Evolutionary conservation across 53 echinoderm and acorn worm species (phyloP).

Genomic region (Henricia sp.): DNA sequence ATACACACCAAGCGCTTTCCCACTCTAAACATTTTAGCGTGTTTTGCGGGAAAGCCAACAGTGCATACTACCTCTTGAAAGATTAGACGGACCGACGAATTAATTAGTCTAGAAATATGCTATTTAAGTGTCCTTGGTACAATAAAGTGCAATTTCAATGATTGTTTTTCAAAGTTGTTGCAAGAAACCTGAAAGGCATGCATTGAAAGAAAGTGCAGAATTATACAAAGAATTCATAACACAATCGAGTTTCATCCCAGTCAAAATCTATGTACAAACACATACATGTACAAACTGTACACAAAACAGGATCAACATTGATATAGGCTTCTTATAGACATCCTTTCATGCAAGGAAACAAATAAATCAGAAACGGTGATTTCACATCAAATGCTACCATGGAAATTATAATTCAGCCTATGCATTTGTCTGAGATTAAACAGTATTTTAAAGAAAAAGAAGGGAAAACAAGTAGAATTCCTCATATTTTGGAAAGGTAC

Average conservation of each 20-base stretch:
- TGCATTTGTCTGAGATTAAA: not conserved
- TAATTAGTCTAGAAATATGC: too few species aligned
- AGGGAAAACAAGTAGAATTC: too few species aligned
- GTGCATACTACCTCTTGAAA: too few species aligned
- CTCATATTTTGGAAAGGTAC: too few species aligned
- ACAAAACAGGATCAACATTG: not conserved
- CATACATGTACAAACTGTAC: not conserved
- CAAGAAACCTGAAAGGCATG: constrained; percentile 40
- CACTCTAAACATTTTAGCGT: too few species aligned
- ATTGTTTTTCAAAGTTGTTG: constrained; percentile 9
- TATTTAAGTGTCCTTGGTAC: too few species aligned
- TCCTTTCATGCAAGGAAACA: not conserved
- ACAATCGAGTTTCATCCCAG: not conserved
- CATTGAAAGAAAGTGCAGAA: constrained; percentile 61
- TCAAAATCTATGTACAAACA: constrained; percentile 5
- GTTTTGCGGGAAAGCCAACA: too few species aligned
- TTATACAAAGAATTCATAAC: constrained; percentile 24
- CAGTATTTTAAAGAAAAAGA: too few species aligned
- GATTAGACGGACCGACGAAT: too few species aligned
- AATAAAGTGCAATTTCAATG: not conserved
- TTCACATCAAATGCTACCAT: not conserved
- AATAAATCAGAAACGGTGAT: not conserved
- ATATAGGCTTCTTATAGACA: not conserved
- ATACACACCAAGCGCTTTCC: too few species aligned
- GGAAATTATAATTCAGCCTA: constrained; percentile 26